Percentiles rank a stretch among this genome's conserved stretches.
Evolutionary conservation across 2,113 vertebrate genomes (phyloP).

Genomic region (Cinclus cinclus): DNA sequence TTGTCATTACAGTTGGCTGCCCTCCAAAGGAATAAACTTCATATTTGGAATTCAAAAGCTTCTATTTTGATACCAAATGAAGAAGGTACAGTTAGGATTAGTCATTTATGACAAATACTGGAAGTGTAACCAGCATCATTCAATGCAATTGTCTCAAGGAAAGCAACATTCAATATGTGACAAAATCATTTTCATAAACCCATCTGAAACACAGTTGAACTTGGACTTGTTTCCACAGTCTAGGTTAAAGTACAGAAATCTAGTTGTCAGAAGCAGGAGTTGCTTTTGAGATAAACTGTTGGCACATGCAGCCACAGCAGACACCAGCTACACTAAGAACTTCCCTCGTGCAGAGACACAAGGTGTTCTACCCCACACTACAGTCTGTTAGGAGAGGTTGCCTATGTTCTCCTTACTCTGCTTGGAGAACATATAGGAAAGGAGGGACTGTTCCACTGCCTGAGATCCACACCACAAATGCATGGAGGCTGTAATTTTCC

Average conservation of each 20-base stretch:
- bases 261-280: neutral
- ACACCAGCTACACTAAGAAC: neutral
- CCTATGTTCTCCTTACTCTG: neutral
- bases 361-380: rapidly evolving
- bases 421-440: neutral
- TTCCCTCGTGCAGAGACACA: neutral
- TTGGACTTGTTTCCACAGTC: neutral
- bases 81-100: neutral
- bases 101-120: neutral
- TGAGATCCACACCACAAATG: rapidly evolving
- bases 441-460: neutral
- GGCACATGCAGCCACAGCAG: neutral
- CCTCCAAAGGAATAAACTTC: neutral
- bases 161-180: neutral
- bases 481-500: too few relatives aligned
- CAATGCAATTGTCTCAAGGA: neutral
- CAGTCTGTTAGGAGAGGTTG: neutral
- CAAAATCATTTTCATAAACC: neutral
- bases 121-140: neutral
- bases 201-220: neutral
- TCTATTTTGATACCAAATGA: neutral
- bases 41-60: neutral
- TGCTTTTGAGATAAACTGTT: rapidly evolving
- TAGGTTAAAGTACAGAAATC: neutral
- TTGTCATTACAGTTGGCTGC: neutral